phyloP scores from a whole-genome alignment of 2,797 vertebrate genomes.

The Taenioides sp. region DNA sequence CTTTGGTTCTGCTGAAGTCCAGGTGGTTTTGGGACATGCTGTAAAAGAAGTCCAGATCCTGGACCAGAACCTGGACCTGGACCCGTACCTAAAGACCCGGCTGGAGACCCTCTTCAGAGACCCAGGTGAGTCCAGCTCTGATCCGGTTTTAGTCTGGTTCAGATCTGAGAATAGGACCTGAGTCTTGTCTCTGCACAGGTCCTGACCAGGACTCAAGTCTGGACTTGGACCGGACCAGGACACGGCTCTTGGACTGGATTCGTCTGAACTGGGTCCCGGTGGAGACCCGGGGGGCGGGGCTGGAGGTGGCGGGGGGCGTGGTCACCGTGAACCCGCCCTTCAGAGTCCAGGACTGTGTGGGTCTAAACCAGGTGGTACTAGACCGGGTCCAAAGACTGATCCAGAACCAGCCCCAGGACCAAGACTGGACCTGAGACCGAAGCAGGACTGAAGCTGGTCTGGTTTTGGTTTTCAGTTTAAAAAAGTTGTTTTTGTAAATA shows the following conservation, averaged over 20 bases:
- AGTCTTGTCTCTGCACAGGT: constrained; percentile 60
- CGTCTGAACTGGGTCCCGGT: constrained; percentile 88
- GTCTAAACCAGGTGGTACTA: constrained; percentile 90
- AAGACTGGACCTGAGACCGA: background rate
- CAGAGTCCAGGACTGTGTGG: constrained; percentile 83
- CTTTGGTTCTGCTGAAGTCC: constrained; percentile 63
- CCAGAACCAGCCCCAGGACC: background rate
- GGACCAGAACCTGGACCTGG: constrained; percentile 18
- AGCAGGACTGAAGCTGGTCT: too few relatives aligned
- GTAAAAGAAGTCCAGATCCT: constrained; percentile 80
- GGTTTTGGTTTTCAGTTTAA: too few relatives aligned
- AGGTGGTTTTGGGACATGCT: constrained; percentile 85
- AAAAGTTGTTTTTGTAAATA: too few relatives aligned
- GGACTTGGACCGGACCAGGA: constrained; percentile 57
- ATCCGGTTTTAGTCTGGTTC: background rate
- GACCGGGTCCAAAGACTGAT: constrained; percentile 5
- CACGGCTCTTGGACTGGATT: constrained; percentile 79
- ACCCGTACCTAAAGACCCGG: constrained; percentile 56
- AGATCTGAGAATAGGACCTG: background rate
- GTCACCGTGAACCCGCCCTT: constrained; percentile 86
- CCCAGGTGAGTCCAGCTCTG: background rate
- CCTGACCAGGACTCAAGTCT: constrained; percentile 63
- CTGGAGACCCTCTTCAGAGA: background rate
- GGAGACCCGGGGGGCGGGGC: constrained; percentile 74
- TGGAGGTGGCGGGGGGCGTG: constrained; percentile 82